These are phyloP conservation scores for Corydoras maculifer DNA, from an alignment of 2,113 vertebrate genomes.

Conservation along the genomic window DNA sequence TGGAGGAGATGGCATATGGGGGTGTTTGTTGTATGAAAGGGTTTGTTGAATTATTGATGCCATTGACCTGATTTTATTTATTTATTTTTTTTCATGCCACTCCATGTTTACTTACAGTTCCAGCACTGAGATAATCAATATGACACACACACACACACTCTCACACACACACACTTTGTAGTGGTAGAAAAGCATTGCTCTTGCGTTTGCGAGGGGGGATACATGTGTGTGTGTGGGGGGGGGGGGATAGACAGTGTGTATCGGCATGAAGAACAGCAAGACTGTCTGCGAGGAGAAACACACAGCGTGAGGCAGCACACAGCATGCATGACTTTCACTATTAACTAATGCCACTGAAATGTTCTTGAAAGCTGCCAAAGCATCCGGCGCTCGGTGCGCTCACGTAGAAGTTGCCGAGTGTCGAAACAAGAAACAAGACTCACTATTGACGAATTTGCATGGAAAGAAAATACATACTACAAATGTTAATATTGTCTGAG, in stretches of 20 bases:
- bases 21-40: background rate
- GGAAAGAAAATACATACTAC: constrained; percentile 5
- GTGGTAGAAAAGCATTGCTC: background rate
- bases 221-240: background rate
- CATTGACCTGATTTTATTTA: background rate
- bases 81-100: background rate
- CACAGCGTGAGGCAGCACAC: background rate
- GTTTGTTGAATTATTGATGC: constrained; percentile 10
- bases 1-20: background rate
- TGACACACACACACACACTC: background rate
- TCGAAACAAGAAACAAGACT: constrained; percentile 2
- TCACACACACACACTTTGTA: background rate
- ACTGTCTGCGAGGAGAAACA: background rate
- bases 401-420: background rate
- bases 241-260: background rate
- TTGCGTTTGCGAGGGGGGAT: no score
- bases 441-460: background rate
- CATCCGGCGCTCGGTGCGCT: background rate
- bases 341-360: constrained; percentile 7
- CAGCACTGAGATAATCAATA: background rate
- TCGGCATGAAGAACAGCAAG: background rate
- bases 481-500: background rate
- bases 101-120: constrained; percentile 15
- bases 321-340: background rate
- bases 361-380: constrained; percentile 10